phyloP scores from a whole-genome alignment of 2,797 vertebrate genomes.

The Coluber constrictor region DNA sequence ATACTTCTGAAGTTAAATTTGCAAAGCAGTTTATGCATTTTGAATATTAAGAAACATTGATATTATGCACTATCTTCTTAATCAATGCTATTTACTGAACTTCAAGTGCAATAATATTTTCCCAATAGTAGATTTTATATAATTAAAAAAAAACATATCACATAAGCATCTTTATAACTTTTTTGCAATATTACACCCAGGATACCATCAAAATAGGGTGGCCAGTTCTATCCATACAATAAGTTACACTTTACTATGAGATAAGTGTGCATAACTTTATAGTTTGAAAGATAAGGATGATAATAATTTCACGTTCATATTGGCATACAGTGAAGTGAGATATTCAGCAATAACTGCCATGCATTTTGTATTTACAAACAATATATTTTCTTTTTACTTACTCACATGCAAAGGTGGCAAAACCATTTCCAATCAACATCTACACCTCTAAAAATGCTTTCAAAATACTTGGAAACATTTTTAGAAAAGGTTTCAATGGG shows the following conservation, averaged over 20 bases:
- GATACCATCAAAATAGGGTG: not conserved
- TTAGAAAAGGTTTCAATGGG: not conserved
- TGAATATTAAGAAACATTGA: not conserved
- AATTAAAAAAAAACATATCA: not conserved
- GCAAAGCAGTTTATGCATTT: not conserved
- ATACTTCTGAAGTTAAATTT: not conserved
- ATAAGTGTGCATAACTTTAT: not conserved
- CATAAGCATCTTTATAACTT: not conserved
- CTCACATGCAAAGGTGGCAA: not conserved
- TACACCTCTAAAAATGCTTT: not conserved
- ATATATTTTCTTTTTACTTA: not conserved
- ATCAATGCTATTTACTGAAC: not conserved
- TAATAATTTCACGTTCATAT: not conserved
- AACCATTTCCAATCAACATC: not conserved
- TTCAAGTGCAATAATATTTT: not conserved
- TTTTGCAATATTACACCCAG: not conserved
- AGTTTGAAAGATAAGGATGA: not conserved
- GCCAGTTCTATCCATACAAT: not conserved
- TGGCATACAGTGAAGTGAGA: not conserved
- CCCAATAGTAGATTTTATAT: not conserved
- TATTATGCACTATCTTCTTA: not conserved
- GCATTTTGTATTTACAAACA: not conserved
- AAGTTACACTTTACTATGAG: not conserved
- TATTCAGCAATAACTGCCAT: not conserved
- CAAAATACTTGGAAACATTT: not conserved